These are phyloP conservation scores for Nomia melanderi DNA, from an alignment of 1,140 invertebrate genomes.

Conservation along the genomic window DNA sequence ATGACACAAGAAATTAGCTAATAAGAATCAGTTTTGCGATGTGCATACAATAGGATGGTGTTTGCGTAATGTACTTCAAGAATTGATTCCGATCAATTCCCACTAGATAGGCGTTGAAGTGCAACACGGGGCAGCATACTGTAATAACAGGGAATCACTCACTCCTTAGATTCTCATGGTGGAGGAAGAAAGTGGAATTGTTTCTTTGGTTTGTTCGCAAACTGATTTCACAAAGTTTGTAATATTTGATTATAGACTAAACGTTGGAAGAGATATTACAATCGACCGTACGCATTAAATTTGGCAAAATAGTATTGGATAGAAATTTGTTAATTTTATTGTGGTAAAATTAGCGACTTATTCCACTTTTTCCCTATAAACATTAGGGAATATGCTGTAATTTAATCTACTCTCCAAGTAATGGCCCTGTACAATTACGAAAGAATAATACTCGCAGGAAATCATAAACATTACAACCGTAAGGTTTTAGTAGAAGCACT, in stretches of 20 bases:
- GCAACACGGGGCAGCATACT: slow-evolving; percentile 53
- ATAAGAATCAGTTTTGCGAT: background rate
- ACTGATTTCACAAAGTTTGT: background rate
- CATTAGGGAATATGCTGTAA: slow-evolving; percentile 5
- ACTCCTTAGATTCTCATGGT: background rate
- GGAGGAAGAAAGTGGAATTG: slow-evolving; percentile 1
- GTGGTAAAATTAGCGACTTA: background rate
- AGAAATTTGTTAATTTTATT: background rate
- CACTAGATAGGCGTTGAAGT: slow-evolving; percentile 62
- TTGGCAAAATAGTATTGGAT: background rate
- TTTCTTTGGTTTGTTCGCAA: background rate
- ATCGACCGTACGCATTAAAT: background rate
- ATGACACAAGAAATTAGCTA: slow-evolving; percentile 8
- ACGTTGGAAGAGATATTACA: background rate
- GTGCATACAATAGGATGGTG: slow-evolving; percentile 11
- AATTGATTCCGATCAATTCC: slow-evolving; percentile 64
- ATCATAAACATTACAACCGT: slow-evolving; percentile 2
- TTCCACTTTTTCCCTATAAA: slow-evolving; percentile 6
- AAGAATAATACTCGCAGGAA: background rate
- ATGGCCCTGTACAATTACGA: background rate
- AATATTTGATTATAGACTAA: background rate
- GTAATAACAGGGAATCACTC: background rate
- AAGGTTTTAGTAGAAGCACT: slow-evolving; percentile 1
- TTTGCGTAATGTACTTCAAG: slow-evolving; percentile 32
- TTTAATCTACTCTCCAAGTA: background rate